Conservation (phyloP, 2,888 invertebrate species). For the Trissoscelio sp. region DNA sequence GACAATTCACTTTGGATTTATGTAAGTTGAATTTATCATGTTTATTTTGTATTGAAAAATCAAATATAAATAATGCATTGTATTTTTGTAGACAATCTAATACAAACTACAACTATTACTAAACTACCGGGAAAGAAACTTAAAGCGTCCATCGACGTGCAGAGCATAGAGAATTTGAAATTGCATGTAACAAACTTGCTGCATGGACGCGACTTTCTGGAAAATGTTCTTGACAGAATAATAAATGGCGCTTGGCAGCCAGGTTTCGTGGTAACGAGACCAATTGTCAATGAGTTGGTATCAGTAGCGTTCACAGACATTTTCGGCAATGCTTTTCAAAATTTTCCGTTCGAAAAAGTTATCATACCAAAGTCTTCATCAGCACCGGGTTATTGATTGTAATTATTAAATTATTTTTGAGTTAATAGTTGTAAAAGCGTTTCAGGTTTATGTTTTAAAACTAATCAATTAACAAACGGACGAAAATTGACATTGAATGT, state of each 20-base stretch:
- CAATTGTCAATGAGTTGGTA: conserved; percentile 92
- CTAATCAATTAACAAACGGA: no score
- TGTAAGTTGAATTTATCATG: conserved; percentile 82
- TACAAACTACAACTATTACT: conserved; percentile 88
- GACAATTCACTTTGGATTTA: conserved; percentile 90
- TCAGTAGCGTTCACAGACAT: conserved; percentile 93
- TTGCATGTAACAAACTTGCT: conserved; percentile 91
- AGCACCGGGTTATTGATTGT: conserved; percentile 8
- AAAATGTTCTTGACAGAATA: conserved; percentile 88
- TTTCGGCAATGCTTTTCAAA: conserved; percentile 89
- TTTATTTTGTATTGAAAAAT: conserved; percentile 2
- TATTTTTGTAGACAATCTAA: conserved; percentile 80
- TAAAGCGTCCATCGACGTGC: conserved; percentile 89
- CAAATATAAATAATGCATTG: conserved; percentile 1
- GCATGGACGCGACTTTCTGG: conserved; percentile 87
- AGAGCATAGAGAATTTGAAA: conserved; percentile 90
- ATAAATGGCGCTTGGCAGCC: conserved; percentile 93
- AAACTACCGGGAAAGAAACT: conserved; percentile 84
- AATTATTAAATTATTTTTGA: not conserved
- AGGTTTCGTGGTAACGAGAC: conserved; percentile 89
- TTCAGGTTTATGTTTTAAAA: no score
- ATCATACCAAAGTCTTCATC: conserved; percentile 82
- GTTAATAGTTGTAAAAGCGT: no score
- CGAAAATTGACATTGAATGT: not conserved
- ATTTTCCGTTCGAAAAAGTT: conserved; percentile 89